Conservation (phyloP, 1,140 invertebrate genomes). For the Pseudomyrmex concolor region DNA sequence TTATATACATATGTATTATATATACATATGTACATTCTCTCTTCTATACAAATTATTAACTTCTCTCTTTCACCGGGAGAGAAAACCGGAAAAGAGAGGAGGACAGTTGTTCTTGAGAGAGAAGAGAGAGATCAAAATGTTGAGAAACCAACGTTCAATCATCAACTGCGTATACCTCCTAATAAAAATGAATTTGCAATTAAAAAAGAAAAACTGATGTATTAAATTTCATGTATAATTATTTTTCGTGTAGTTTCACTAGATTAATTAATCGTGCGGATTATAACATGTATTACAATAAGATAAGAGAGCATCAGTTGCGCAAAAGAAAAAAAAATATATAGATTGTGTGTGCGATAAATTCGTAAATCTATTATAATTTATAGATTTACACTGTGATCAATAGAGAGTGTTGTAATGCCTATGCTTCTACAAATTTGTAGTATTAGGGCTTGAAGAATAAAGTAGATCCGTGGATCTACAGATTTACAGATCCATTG, state of each 20-base stretch:
- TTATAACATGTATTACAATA: constrained; percentile 45
- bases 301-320: constrained; percentile 44
- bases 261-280: constrained; percentile 45
- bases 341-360: constrained; percentile 29
- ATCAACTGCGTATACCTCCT: constrained; percentile 6
- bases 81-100: no score
- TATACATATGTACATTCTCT: constrained; percentile 76
- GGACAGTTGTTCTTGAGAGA: no score
- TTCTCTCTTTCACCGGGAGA: no score
- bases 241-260: constrained; percentile 37
- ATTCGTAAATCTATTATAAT: constrained; percentile 36
- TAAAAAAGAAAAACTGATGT: constrained; percentile 6
- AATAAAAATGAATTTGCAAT: constrained; percentile 2
- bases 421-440: constrained; percentile 25
- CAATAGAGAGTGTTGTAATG: no score
- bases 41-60: constrained; percentile 39
- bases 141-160: constrained; percentile 8
- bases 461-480: constrained; percentile 48
- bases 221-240: constrained; percentile 47
- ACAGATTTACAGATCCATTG: constrained; percentile 50
- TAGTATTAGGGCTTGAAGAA: constrained; percentile 11
- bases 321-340: constrained; percentile 47
- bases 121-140: background rate
- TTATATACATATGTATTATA: constrained; percentile 72
- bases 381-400: constrained; percentile 8